phyloP scores from a whole-genome alignment of 2,888 invertebrate genomes.

The Aleiodes testaceus region DNA sequence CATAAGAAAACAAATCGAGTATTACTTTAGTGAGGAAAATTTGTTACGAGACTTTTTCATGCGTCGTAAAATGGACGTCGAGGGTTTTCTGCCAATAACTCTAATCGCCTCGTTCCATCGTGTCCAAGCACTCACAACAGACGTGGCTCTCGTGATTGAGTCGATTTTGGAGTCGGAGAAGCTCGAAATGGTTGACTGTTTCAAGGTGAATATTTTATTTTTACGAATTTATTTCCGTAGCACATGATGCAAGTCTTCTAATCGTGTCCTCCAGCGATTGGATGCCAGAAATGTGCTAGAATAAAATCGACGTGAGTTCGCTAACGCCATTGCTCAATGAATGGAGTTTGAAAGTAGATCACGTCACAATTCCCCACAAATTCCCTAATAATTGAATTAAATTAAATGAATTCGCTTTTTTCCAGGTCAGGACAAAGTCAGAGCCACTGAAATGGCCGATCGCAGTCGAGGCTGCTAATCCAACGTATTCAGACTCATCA shows the following conservation, averaged over 20 bases:
- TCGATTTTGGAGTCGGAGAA: slow-evolving; percentile 90
- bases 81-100: slow-evolving; percentile 94
- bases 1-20: slow-evolving; percentile 95
- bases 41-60: slow-evolving; percentile 96
- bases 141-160: slow-evolving; percentile 87
- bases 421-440: slow-evolving; percentile 85
- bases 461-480: slow-evolving; percentile 74
- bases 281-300: slow-evolving; percentile 61
- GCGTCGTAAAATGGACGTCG: slow-evolving; percentile 95
- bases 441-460: slow-evolving; percentile 94
- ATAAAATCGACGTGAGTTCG: slow-evolving; percentile 64
- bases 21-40: slow-evolving; percentile 99
- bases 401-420: too few relatives aligned
- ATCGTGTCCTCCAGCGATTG: slow-evolving; percentile 41
- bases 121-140: slow-evolving; percentile 89
- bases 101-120: slow-evolving; percentile 97
- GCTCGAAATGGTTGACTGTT: slow-evolving; percentile 85
- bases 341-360: slow-evolving; percentile 69
- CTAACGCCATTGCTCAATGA: slow-evolving; percentile 66
- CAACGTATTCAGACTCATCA: slow-evolving; percentile 51
- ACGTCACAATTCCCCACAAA: slow-evolving; percentile 55
- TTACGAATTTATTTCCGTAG: neutral
- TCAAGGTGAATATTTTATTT: slow-evolving; percentile 76
- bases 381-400: neutral
- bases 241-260: slow-evolving; percentile 51